Base-by-base conservation (phyloP, 2,888 invertebrate species). In the Labia minor region DNA sequence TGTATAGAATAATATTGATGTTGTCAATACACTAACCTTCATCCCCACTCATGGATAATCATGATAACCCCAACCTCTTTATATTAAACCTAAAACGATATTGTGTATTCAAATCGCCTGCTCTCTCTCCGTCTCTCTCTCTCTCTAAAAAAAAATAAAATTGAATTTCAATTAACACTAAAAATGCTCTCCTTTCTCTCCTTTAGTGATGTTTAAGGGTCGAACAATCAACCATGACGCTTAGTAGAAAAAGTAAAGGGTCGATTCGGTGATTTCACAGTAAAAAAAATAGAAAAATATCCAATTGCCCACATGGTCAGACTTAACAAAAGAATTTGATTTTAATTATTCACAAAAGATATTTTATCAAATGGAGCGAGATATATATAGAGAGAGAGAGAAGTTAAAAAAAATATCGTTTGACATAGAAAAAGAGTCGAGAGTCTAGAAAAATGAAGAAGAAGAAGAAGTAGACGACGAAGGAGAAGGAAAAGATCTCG, bases 341-440 rank as follows among this genome's bases (percentile, higher is more conserved):
- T 49, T 49, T 49, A 49, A 49, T 49, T 49, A 49, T 49, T 49
- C 49, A 49, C 49, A 10, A 49, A 49, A 49, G 49, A 49, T 49
- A 49, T 49, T n/a, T 49, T 26, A 26, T 26, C 26, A 26, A 26
- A 26, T 8, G 4, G 8, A 26, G 26, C 26, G 26, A 26, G 49
- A 49, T n/a, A n/a, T n/a, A n/a, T n/a, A n/a, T n/a, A n/a, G n/a
- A n/a, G n/a, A n/a, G n/a, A 3, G 49, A 49, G 49, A 49, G 4
- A 10, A 14, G 26, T 6, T 26, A 49, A 4, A 49, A 49, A 49
- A 49, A 49, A 11, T 33, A 49, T 49, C 3, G 49, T 49, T 26
- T 49, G 49, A 49, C 49, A 49, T 14, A 14, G 26, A 26, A 26
- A 26, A 26, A 26, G 3, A 26, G 26, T 6, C 4, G 8, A 26